Base-by-base conservation (phyloP, 2,888 invertebrate genomes). In the Peribatodes rhomboidaria region DNA sequence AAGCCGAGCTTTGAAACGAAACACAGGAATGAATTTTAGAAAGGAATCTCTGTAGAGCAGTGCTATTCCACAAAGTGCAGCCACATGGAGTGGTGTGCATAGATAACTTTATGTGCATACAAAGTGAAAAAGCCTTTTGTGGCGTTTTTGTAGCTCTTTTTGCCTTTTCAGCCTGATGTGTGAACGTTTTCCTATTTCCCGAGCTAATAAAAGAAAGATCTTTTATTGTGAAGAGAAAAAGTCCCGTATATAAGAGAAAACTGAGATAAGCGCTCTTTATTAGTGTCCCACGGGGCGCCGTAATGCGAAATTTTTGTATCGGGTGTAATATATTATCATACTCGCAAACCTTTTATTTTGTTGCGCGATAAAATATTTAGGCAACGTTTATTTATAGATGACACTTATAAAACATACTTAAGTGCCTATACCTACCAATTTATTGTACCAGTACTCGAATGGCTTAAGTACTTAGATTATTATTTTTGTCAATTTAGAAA, bases 141-240 rank as follows among this genome's bases (percentile, higher is more conserved):
- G 46, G 46, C 41, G 16, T 61, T 71, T 65, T 68, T 63, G 50
- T 37, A 61, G 59, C 46, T 67, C 67, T 65, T 67, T 66, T 59
- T 52, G 37, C 46, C 44, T 67, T 68, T 70, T 66, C 59, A 52
- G 56, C 49, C 56, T 59, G 57, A 73, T 68, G 69, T 71, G 67
- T 67, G 57, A 68, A 65, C 64, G 62, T 46, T 64, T 65, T 65
- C 53, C 63, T 50, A 68, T 73, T 72, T 69, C 69, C 68, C 59
- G 61, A 52, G 70, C 71, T 67, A 70, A 73, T 79, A 77, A 76
- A 77, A 77, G 67, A 44, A 70, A 75, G 74, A 72, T 71, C 73
- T 79, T 83, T 76, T 72, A 79, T 70, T 69, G 76, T 63, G 67
- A 63, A 74, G 68, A 75, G 72, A 76, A 79, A 73, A 75, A 70